Evolutionary conservation across 2,113 vertebrate species (phyloP).

Genomic region (Urocynchramus pylzowi): DNA sequence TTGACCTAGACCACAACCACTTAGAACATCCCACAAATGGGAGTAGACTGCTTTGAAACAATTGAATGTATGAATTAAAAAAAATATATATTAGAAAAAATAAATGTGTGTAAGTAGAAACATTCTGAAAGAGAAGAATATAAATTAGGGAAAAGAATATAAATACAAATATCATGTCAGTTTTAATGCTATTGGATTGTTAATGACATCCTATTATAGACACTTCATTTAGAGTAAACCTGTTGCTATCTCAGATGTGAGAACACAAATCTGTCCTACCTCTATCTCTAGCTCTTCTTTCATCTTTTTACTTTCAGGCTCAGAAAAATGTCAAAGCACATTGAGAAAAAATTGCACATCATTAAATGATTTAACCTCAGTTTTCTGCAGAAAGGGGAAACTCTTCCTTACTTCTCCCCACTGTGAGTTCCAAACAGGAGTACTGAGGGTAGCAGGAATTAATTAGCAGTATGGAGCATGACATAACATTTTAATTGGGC

Average conservation of each 20-base stretch:
- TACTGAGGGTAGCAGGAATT: not conserved
- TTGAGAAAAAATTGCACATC: not conserved
- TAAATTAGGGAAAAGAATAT: not conserved
- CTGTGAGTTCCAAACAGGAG: not conserved
- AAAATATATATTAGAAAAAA: not conserved
- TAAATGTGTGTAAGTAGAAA: not conserved
- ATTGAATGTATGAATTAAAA: not conserved
- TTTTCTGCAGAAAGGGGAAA: not conserved
- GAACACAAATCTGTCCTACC: not conserved
- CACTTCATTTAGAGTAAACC: not conserved
- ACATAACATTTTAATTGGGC: not conserved
- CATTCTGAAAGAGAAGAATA: not conserved
- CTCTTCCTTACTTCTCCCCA: not conserved
- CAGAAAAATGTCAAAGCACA: not conserved
- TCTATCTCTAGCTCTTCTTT: not conserved
- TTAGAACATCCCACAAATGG: not conserved
- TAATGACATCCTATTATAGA: not conserved
- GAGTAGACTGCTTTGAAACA: not conserved
- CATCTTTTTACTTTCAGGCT: not conserved
- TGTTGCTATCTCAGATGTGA: not conserved
- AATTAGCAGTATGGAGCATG: not conserved
- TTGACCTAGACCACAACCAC: not conserved
- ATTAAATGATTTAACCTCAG: not conserved
- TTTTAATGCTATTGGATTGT: not conserved
- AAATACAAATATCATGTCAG: not conserved